Percentiles rank a stretch among this genome's conserved stretches.
Conservation (phyloP, 2,797 vertebrate genomes). For the Protonibea diacanthus region DNA sequence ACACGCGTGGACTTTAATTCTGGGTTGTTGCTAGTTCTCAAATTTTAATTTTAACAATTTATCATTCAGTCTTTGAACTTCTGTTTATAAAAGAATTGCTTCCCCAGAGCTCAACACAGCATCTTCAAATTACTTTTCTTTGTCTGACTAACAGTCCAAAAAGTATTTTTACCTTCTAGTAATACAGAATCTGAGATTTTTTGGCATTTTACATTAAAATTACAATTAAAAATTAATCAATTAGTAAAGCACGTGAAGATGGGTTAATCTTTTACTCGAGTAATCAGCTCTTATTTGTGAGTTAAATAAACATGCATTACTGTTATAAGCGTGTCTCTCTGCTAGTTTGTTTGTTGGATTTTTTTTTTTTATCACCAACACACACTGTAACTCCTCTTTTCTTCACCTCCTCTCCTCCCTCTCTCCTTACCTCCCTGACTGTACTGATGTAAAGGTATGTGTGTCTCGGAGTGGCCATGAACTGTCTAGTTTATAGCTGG, state of each 20-base stretch:
- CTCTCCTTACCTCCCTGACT: not conserved
- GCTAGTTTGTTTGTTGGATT: not conserved
- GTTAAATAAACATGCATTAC: not conserved
- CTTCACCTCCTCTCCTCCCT: not conserved
- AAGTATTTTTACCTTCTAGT: no score
- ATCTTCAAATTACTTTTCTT: not conserved
- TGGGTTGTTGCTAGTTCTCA: not conserved
- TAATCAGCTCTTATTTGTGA: not conserved
- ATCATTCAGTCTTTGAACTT: not conserved
- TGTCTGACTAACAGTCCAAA: no score
- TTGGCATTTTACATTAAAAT: no score
- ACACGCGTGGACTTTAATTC: not conserved
- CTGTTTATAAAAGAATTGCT: no score
- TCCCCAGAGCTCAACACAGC: not conserved
- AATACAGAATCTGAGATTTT: no score
- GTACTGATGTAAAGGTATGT: constrained; percentile 40
- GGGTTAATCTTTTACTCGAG: not conserved
- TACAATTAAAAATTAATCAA: not conserved
- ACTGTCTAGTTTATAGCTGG: constrained; percentile 42
- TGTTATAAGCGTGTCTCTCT: not conserved
- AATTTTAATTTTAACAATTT: not conserved
- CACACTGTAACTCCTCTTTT: not conserved
- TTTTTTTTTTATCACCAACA: not conserved
- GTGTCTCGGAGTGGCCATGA: constrained; percentile 41
- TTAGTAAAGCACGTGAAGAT: not conserved